Conservation (phyloP, 2,797 vertebrate species). For the Lithobates sylvaticus region DNA sequence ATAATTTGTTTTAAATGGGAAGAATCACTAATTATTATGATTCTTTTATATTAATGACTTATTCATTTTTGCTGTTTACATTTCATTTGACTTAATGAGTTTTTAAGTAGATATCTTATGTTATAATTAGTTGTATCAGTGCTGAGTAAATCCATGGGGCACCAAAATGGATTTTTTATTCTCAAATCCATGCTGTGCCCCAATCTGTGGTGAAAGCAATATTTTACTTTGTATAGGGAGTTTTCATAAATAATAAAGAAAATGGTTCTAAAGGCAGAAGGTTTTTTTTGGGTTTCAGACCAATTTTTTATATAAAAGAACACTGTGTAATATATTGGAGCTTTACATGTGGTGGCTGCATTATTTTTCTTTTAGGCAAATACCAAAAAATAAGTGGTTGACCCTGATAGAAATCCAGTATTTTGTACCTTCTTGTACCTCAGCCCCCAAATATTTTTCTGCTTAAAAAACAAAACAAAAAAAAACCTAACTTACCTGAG, state of each 20-base stretch:
- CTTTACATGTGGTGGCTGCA: too few relatives aligned
- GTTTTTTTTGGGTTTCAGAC: too few relatives aligned
- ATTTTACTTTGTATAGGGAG: neutral
- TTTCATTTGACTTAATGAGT: conserved; percentile 42
- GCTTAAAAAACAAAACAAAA: too few relatives aligned
- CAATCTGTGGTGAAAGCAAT: conserved; percentile 27
- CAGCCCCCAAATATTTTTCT: too few relatives aligned
- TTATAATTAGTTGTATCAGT: conserved; percentile 6
- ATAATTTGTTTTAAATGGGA: neutral
- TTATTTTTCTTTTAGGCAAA: too few relatives aligned
- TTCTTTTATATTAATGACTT: conserved; percentile 29
- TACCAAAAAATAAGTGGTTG: too few relatives aligned
- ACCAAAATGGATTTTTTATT: conserved; percentile 24
- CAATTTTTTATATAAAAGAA: too few relatives aligned
- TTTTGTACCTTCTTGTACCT: too few relatives aligned
- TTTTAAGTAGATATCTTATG: conserved; percentile 25
- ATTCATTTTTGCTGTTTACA: conserved; percentile 41
- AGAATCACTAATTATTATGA: conserved; percentile 29
- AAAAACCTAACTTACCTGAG: too few relatives aligned
- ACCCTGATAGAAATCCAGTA: too few relatives aligned
- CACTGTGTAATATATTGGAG: too few relatives aligned
- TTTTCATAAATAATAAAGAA: conserved; percentile 29
- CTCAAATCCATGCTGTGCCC: conserved; percentile 31
- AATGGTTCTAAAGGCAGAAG: too few relatives aligned
- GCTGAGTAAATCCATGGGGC: conserved; percentile 33